Conservation (phyloP, 1,140 invertebrate genomes). For the Heliconius himera region DNA sequence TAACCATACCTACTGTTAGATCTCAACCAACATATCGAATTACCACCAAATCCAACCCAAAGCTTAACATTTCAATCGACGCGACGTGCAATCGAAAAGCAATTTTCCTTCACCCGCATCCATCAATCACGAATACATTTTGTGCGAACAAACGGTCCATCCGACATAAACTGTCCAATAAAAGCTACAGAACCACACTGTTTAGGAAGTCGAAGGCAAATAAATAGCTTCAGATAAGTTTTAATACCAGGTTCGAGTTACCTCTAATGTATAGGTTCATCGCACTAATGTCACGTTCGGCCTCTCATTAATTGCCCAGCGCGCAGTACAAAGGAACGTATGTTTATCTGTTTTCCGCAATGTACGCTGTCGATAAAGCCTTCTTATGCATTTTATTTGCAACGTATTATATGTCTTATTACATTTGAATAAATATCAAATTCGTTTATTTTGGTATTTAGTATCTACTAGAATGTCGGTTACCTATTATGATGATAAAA, state of each 20-base stretch:
- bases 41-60: constrained; percentile 28
- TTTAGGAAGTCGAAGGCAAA: constrained; percentile 80
- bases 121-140: constrained; percentile 54
- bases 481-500: constrained; percentile 23
- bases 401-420: constrained; percentile 27
- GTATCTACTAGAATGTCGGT: background rate
- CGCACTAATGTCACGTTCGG: constrained; percentile 79
- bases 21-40: background rate
- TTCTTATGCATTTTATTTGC: constrained; percentile 28
- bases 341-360: constrained; percentile 71
- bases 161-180: constrained; percentile 50
- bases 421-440: constrained; percentile 14
- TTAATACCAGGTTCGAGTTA: constrained; percentile 70
- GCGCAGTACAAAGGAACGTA: constrained; percentile 66
- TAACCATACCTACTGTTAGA: background rate
- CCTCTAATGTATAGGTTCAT: constrained; percentile 74
- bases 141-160: constrained; percentile 43
- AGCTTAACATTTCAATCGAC: constrained; percentile 48
- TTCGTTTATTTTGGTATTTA: constrained; percentile 14
- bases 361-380: constrained; percentile 44
- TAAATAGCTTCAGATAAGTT: constrained; percentile 79
- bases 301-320: constrained; percentile 74
- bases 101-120: constrained; percentile 49
- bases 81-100: constrained; percentile 45
- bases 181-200: constrained; percentile 56